These are phyloP conservation scores for Onychostruthus taczanowskii DNA, from an alignment of 2,113 vertebrate genomes.

Conservation along the genomic window DNA sequence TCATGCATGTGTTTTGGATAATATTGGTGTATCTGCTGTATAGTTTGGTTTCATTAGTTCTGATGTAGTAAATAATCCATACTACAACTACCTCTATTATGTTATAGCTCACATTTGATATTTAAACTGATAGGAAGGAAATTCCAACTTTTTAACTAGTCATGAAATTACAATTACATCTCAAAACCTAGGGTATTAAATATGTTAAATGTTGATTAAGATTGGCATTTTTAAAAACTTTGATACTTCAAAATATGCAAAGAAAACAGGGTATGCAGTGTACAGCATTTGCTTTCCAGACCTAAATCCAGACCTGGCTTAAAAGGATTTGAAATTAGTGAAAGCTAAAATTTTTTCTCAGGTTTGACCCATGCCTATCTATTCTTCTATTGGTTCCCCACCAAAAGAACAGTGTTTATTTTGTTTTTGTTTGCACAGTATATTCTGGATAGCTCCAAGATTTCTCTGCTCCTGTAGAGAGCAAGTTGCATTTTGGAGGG, in stretches of 20 bases:
- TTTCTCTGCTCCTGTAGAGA: not conserved
- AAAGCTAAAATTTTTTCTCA: not conserved
- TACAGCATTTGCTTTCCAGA: not conserved
- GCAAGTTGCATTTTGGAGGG: not conserved
- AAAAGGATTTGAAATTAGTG: not conserved
- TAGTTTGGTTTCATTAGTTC: not conserved
- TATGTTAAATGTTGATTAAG: not conserved
- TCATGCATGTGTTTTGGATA: not conserved
- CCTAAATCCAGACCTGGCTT: not conserved
- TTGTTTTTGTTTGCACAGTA: not conserved
- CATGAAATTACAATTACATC: not conserved
- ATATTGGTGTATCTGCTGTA: not conserved
- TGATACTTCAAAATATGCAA: not conserved
- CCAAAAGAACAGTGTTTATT: not conserved
- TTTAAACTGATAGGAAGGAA: not conserved
- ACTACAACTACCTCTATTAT: not conserved
- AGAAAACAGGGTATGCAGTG: accelerated
- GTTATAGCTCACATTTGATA: not conserved
- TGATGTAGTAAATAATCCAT: not conserved
- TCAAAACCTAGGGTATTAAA: not conserved
- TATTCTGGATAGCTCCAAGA: not conserved
- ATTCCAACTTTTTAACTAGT: not conserved
- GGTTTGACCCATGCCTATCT: not conserved
- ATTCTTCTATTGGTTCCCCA: not conserved
- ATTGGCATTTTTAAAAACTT: not conserved